Percentiles rank a stretch among this genome's conserved stretches.
Conservation (phyloP, 1,140 invertebrate genomes). For the Caerostris extrusa region DNA sequence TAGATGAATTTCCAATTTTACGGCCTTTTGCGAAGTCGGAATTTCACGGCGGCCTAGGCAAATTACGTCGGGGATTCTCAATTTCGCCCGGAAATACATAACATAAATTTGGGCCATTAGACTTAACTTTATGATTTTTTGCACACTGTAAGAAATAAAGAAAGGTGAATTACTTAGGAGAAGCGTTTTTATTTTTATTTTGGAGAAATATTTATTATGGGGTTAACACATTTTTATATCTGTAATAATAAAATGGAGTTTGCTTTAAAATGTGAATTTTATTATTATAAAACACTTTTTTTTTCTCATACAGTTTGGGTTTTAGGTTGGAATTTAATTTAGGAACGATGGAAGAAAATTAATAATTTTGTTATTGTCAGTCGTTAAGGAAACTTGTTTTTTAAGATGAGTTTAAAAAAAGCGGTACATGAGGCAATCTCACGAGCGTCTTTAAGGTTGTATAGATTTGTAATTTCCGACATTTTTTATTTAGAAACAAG, state of each 20-base stretch:
- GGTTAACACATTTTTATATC: background rate
- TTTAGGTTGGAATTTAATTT: too few relatives aligned
- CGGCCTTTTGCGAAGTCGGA: background rate
- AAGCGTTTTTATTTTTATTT: background rate
- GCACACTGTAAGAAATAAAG: background rate
- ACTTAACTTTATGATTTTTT: background rate
- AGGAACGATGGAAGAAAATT: too few relatives aligned
- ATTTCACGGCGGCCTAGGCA: constrained; percentile 5
- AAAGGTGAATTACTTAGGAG: background rate
- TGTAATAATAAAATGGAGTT: background rate
- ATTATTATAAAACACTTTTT: too few relatives aligned
- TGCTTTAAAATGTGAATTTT: background rate
- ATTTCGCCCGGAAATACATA: constrained; percentile 12
- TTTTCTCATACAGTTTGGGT: too few relatives aligned
- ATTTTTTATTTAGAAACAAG: too few relatives aligned
- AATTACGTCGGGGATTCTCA: background rate
- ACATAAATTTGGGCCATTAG: constrained; percentile 55
- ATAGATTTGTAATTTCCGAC: too few relatives aligned
- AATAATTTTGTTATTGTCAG: too few relatives aligned
- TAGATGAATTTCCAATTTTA: constrained; percentile 55
- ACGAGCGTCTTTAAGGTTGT: too few relatives aligned
- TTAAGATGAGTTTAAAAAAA: too few relatives aligned
- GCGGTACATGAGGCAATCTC: too few relatives aligned
- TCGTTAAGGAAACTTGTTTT: too few relatives aligned
- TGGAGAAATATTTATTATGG: background rate